Conservation (phyloP, 2,888 invertebrate genomes). For the Busseola fusca region DNA sequence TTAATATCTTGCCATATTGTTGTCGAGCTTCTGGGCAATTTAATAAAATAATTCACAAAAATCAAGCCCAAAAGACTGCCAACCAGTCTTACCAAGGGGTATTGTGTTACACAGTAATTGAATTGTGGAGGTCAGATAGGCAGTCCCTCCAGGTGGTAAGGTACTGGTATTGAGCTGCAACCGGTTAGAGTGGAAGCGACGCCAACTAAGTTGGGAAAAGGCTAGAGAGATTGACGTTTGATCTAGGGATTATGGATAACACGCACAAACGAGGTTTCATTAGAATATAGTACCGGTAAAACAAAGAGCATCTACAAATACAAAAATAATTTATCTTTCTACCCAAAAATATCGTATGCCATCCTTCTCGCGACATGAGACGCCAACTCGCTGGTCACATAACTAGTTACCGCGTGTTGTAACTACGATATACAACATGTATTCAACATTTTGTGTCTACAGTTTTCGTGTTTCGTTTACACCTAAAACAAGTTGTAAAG, state of each 20-base stretch:
- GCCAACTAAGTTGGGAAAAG: not conserved
- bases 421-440: not conserved
- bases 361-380: conserved; percentile 19
- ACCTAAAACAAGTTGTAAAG: not conserved
- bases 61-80: not conserved
- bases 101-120: not conserved
- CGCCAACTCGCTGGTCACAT: conserved; percentile 5
- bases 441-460: not conserved
- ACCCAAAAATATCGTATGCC: conserved; percentile 41
- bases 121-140: not conserved
- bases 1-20: not conserved
- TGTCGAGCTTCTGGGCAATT: not conserved
- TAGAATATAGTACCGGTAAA: conserved; percentile 19
- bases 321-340: conserved; percentile 48
- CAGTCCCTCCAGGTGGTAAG: not conserved
- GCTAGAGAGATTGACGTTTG: not conserved
- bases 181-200: not conserved
- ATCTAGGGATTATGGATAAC: not conserved
- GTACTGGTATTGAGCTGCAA: not conserved
- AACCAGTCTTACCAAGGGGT: not conserved
- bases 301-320: conserved; percentile 42
- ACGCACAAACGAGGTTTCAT: not conserved
- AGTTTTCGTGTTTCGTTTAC: not conserved
- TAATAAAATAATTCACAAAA: not conserved
- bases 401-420: not conserved